A percentile compares a stretch with the other conserved stretches of the same genome.
phyloP scores from a whole-genome alignment of 2,113 vertebrate genomes.

The Engystomops pustulosus region DNA sequence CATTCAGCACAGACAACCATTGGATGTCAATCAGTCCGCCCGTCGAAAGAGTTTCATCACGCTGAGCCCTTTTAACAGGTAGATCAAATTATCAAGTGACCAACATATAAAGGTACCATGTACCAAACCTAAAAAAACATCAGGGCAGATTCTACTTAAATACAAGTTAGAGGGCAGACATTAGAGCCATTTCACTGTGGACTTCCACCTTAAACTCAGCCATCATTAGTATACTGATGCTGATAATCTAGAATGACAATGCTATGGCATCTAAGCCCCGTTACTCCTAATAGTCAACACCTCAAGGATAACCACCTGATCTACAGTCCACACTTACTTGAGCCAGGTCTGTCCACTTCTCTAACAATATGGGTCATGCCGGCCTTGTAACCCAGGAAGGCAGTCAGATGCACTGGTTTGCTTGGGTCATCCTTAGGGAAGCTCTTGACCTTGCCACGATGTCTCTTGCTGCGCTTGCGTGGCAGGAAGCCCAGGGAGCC shows the following conservation, averaged over 20 bases:
- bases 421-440: conserved; percentile 93
- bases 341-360: conserved; percentile 94
- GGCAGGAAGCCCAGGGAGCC: conserved; percentile 96
- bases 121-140: too few relatives aligned
- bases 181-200: too few relatives aligned
- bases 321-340: conserved; percentile 80
- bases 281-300: too few relatives aligned
- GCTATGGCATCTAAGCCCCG: too few relatives aligned
- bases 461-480: conserved; percentile 90
- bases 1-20: conserved; percentile 40
- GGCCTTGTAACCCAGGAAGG: conserved; percentile 96
- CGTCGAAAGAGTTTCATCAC: conserved; percentile 53
- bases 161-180: too few relatives aligned
- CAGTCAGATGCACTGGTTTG: conserved; percentile 94
- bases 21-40: conserved; percentile 51
- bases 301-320: too few relatives aligned
- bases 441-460: conserved; percentile 97
- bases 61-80: neutral
- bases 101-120: too few relatives aligned
- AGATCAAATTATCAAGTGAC: too few relatives aligned
- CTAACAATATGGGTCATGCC: conserved; percentile 99
- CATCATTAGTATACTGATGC: too few relatives aligned
- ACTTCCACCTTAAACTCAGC: too few relatives aligned
- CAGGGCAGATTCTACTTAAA: too few relatives aligned
- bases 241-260: too few relatives aligned